Base-by-base conservation (phyloP, 2,797 vertebrate species). In the Takifugu rubripes region DNA sequence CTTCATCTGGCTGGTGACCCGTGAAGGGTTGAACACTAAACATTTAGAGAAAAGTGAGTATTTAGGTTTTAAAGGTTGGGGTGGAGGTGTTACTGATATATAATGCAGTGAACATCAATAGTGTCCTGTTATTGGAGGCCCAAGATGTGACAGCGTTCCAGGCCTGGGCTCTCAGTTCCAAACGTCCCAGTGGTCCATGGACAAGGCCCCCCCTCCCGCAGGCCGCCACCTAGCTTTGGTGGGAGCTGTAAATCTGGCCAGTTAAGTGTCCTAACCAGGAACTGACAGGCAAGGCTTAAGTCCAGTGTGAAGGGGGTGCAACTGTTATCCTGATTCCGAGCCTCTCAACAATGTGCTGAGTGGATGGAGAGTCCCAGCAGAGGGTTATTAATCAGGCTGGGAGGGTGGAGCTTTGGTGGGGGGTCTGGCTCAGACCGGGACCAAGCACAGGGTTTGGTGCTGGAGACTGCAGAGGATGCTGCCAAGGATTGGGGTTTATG, bases 201-300 rank as follows among this genome's bases (percentile, higher is more conserved):
- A 85, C 80, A 14, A 47, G 56, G 6, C 71, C 61, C 59, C 59
- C 57, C 25, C 64, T 24, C 70, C 62, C 84, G 74, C 74, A 75
- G 49, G 24, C 85, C 88, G 84, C 79, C 86, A 87, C 79, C 81
- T 84, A 90, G 77, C 43, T 59, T 75, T 92, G 86, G 82, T 87
- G 90, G 83, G 83, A 87, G 90, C 80, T 92, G 91, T 94, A 94
- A 94, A 95, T 94, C 90, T 92, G 84, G 56, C 76, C 79, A 83
- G 88, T 93, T 93, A 93, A 92, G 79, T 71, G 68, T 67, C 83
- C 89, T 90, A 93, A 94, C 90, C 83, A 68, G 86, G 81, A 83
- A 90, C 82, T 92, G 92, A 93, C 92, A 93, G 91, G 70, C 84
- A 63, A 66, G 89, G 87, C 83, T 94, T 94, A 91, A 53, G 79